Conservation (phyloP, 1,140 invertebrate genomes). For the Drosophila ogumai region DNA sequence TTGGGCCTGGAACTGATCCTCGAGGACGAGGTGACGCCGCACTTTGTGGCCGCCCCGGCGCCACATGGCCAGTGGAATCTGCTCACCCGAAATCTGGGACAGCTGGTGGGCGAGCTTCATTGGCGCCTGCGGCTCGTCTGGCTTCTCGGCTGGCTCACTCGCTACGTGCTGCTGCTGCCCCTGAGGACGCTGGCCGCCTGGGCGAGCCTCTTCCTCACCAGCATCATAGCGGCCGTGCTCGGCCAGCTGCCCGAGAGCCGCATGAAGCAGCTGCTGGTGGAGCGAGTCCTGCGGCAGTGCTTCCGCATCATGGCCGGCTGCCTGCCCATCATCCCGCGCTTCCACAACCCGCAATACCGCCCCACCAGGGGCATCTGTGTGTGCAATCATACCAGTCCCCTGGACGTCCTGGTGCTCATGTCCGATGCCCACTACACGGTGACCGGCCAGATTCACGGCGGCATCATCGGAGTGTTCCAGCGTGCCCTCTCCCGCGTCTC, state of each 20-base stretch:
- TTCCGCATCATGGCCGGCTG: constrained; percentile 47
- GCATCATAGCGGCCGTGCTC: constrained; percentile 23
- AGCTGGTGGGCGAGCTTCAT: constrained; percentile 16
- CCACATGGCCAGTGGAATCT: constrained; percentile 52
- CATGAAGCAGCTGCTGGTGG: constrained; percentile 32
- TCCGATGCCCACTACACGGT: constrained; percentile 64
- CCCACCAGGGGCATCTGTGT: constrained; percentile 59
- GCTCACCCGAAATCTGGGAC: constrained; percentile 52
- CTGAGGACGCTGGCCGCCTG: constrained; percentile 21
- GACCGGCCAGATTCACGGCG: constrained; percentile 60
- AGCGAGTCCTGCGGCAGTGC: constrained; percentile 29
- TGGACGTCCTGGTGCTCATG: constrained; percentile 66
- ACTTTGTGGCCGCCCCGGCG: constrained; percentile 41
- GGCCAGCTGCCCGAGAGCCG: constrained; percentile 43
- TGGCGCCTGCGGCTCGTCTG: constrained; percentile 35
- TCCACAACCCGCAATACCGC: constrained; percentile 47
- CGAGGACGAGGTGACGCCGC: constrained; percentile 65
- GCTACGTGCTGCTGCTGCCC: constrained; percentile 51
- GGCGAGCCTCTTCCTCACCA: constrained; percentile 45
- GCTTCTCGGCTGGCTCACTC: constrained; percentile 31
- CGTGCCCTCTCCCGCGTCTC: constrained; percentile 46
- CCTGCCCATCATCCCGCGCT: constrained; percentile 50
- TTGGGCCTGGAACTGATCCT: constrained; percentile 44
- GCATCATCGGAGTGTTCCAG: constrained; percentile 59
- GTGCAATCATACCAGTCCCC: constrained; percentile 63